phyloP scores from a whole-genome alignment of 2,797 vertebrate genomes.

The Crax fasciolata region DNA sequence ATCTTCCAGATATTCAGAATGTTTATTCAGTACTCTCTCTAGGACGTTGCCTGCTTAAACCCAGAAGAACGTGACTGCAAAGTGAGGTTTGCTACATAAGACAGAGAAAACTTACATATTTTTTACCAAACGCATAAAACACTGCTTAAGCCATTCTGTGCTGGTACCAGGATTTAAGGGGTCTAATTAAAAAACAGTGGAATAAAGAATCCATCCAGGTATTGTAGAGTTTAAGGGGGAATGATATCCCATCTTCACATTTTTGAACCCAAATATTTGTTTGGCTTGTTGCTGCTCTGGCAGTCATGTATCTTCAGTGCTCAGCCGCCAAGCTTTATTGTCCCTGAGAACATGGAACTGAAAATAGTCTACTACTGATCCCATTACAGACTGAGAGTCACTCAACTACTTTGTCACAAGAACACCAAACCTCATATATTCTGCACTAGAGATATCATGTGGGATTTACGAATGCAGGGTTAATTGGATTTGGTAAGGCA shows the following conservation, averaged over 20 bases:
- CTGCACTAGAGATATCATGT: neutral
- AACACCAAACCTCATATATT: neutral
- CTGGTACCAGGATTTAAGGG: neutral
- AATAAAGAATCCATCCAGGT: neutral
- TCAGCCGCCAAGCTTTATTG: neutral
- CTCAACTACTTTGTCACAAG: neutral
- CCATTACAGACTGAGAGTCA: neutral
- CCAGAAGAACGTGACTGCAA: neutral
- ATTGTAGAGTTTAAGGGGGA: neutral
- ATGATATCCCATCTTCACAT: neutral
- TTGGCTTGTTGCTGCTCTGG: neutral
- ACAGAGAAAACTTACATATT: neutral
- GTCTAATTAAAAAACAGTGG: neutral
- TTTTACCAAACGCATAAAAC: neutral
- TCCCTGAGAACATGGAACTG: neutral
- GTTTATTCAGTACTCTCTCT: neutral
- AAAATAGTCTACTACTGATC: neutral
- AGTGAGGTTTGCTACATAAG: rapidly evolving
- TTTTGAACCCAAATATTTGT: neutral
- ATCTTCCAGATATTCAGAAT: neutral
- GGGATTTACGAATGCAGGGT: neutral
- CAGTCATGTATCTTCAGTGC: neutral
- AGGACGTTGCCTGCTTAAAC: neutral
- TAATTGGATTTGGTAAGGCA: constrained; percentile 36
- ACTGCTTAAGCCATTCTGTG: too few relatives aligned